These are phyloP conservation scores for Drosophila seclusa DNA, from an alignment of 2,888 invertebrate genomes.

Conservation along the genomic window DNA sequence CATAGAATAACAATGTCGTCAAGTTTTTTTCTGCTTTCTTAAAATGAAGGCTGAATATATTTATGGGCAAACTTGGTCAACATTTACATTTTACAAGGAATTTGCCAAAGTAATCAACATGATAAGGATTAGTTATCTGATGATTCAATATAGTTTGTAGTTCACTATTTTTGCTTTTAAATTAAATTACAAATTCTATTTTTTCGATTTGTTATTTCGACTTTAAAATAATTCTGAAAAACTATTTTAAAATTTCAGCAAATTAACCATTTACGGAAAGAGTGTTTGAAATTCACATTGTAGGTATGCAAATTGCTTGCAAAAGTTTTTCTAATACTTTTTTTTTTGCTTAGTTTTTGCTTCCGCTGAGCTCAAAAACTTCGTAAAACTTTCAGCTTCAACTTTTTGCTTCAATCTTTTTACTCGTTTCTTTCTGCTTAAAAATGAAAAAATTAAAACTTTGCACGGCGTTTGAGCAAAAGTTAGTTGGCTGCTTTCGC, in stretches of 20 bases:
- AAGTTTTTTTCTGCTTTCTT: not conserved
- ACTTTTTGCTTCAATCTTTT: constrained; percentile 64
- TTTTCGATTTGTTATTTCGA: not conserved
- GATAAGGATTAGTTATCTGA: not conserved
- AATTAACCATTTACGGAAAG: not conserved
- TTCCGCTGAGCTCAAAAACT: constrained; percentile 44
- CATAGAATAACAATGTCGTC: constrained; percentile 21
- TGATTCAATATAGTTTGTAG: not conserved
- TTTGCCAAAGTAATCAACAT: not conserved
- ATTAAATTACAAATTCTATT: not conserved
- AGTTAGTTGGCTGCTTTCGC: constrained; percentile 31
- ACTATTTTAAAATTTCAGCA: not conserved
- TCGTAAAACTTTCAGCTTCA: constrained; percentile 53
- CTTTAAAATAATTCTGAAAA: not conserved
- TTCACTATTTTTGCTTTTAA: not conserved
- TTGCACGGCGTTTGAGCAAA: constrained; percentile 41
- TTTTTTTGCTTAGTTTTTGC: constrained; percentile 13
- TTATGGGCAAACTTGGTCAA: not conserved
- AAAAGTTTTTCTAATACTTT: constrained; percentile 16
- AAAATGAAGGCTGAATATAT: constrained; percentile 1
- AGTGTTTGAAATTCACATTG: constrained; percentile 12
- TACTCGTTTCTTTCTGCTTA: constrained; percentile 25
- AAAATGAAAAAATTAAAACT: constrained; percentile 16
- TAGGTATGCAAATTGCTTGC: constrained; percentile 5
- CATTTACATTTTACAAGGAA: not conserved